Evolutionary conservation across 2,888 invertebrate species (phyloP).

Genomic region (Allygus modestus): DNA sequence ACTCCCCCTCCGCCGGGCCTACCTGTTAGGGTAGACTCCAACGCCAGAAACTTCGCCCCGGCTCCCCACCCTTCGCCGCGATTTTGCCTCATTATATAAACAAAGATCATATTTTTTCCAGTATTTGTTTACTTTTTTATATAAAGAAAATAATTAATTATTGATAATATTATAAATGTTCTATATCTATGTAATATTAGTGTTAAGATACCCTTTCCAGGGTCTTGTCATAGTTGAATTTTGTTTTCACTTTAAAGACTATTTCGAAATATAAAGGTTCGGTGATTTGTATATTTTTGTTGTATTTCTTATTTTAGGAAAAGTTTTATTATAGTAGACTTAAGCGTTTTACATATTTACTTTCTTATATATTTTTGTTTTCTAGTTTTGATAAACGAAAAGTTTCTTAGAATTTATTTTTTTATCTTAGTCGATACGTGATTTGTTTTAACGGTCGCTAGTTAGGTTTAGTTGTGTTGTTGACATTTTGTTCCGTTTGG

Average conservation of each 20-base stretch:
- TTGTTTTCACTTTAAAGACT: slow-evolving; percentile 67
- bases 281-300: slow-evolving; percentile 66
- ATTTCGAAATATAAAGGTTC: slow-evolving; percentile 65
- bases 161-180: slow-evolving; percentile 69
- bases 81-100: slow-evolving; percentile 64
- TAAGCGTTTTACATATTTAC: slow-evolving; percentile 54
- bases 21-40: slow-evolving; percentile 10
- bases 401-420: slow-evolving; percentile 60
- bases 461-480: slow-evolving; percentile 66
- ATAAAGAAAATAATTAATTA: slow-evolving; percentile 67
- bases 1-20: background rate
- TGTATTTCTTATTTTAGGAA: slow-evolving; percentile 64
- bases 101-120: slow-evolving; percentile 68
- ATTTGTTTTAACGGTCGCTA: slow-evolving; percentile 21
- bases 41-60: slow-evolving; percentile 46
- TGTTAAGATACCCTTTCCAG: slow-evolving; percentile 67
- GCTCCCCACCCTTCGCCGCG: slow-evolving; percentile 34
- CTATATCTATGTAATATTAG: slow-evolving; percentile 67
- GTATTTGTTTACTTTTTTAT: slow-evolving; percentile 70
- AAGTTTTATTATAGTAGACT: slow-evolving; percentile 64
- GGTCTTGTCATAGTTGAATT: slow-evolving; percentile 67
- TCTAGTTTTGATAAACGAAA: slow-evolving; percentile 57
- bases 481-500: slow-evolving; percentile 62
- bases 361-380: slow-evolving; percentile 60
- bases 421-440: slow-evolving; percentile 54